These are phyloP conservation scores for Ophonus ardosiacus DNA, from an alignment of 2,888 invertebrate genomes.

Conservation along the genomic window DNA sequence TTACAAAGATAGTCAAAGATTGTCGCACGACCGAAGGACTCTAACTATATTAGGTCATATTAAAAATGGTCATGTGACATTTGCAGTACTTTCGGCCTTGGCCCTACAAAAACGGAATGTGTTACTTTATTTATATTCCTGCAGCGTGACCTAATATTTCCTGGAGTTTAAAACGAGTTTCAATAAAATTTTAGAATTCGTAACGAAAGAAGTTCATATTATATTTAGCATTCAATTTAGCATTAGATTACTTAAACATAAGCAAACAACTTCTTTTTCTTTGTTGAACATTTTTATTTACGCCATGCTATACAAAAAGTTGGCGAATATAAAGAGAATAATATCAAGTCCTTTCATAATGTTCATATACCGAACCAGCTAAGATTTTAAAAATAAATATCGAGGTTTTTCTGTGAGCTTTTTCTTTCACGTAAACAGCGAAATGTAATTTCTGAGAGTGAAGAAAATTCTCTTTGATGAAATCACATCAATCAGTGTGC, in stretches of 20 bases:
- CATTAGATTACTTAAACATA: slow-evolving; percentile 1
- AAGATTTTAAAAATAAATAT: slow-evolving; percentile 48
- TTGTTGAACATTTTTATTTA: slow-evolving; percentile 25
- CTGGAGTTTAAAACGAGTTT: not conserved
- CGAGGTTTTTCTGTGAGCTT: slow-evolving; percentile 5
- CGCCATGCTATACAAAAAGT: not conserved
- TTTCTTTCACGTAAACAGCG: slow-evolving; percentile 28
- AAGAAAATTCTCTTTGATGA: slow-evolving; percentile 44
- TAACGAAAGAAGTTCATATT: slow-evolving; percentile 1
- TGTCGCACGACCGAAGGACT: too few species aligned
- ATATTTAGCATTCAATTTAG: slow-evolving; percentile 23
- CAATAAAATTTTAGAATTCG: not conserved
- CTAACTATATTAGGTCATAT: too few species aligned
- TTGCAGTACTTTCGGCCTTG: not conserved
- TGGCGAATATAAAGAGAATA: not conserved
- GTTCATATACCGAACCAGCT: not conserved
- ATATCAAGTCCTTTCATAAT: slow-evolving; percentile 17
- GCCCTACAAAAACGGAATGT: not conserved
- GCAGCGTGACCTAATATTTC: not conserved
- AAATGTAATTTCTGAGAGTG: slow-evolving; percentile 45
- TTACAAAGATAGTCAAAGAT: too few species aligned
- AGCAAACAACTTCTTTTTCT: slow-evolving; percentile 8
- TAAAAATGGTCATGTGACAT: not conserved
- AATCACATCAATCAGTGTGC: slow-evolving; percentile 20
- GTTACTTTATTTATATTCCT: not conserved